Percentiles rank a stretch among this genome's conserved stretches.
Evolutionary conservation across 2,888 invertebrate genomes (phyloP).

Genomic region (Polietes domitor): DNA sequence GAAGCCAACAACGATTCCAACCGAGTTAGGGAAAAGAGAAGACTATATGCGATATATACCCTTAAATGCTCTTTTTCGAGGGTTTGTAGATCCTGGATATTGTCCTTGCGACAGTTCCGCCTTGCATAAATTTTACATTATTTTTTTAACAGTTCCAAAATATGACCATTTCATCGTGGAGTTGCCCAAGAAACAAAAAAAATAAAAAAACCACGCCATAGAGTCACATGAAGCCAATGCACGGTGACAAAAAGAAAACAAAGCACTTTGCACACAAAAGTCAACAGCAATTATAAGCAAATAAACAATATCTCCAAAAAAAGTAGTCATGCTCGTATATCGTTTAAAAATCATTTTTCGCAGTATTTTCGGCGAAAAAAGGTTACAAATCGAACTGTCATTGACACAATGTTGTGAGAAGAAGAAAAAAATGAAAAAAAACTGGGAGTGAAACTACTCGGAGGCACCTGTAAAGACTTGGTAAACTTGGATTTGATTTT

Average conservation of each 20-base stretch:
- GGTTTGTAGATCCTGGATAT: no score
- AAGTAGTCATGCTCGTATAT: no score
- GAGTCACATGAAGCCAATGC: conserved; percentile 33
- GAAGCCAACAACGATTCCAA: no score
- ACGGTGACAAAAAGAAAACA: conserved; percentile 38
- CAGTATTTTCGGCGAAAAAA: conserved; percentile 46
- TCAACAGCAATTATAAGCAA: conserved; percentile 64
- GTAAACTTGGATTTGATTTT: background rate
- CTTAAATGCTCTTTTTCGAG: no score
- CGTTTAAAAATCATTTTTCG: conserved; percentile 32
- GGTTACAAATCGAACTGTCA: conserved; percentile 78
- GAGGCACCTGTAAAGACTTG: conserved; percentile 60
- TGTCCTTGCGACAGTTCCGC: no score
- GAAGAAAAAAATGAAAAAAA: conserved; percentile 5
- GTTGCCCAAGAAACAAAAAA: no score
- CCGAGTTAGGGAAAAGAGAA: no score
- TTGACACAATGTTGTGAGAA: conserved; percentile 73
- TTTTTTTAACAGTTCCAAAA: no score
- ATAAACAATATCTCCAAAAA: conserved; percentile 55
- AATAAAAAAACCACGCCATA: background rate
- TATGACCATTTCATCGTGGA: no score
- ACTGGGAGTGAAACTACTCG: conserved; percentile 30
- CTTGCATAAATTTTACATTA: no score
- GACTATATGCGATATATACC: no score
- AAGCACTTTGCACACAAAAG: conserved; percentile 52